These are phyloP conservation scores for Cistogaster globosa DNA, from an alignment of 2,888 invertebrate species.

Conservation along the genomic window DNA sequence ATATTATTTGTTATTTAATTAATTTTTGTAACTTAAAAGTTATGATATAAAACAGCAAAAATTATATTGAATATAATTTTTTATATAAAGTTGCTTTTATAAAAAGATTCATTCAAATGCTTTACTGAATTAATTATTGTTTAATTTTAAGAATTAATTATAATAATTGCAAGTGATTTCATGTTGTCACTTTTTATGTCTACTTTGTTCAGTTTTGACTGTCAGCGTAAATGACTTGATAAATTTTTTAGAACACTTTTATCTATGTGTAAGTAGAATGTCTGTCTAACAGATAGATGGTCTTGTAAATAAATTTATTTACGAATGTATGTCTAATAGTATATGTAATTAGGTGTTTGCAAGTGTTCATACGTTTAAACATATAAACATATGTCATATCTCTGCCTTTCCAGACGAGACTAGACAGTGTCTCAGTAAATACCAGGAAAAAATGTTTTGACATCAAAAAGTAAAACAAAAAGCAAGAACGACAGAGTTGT, in stretches of 20 bases:
- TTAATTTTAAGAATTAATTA: background rate
- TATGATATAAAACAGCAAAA: no score
- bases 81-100: no score
- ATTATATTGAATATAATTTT: no score
- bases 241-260: slow-evolving; percentile 29
- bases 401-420: slow-evolving; percentile 39
- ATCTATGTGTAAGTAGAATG: slow-evolving; percentile 4
- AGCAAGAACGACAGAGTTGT: background rate
- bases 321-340: background rate
- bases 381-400: background rate
- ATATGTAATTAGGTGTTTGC: background rate
- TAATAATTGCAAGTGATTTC: background rate
- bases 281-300: background rate
- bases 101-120: no score
- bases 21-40: no score
- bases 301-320: background rate
- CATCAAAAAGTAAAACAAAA: background rate
- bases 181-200: background rate
- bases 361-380: background rate
- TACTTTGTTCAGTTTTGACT: background rate
- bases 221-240: slow-evolving; percentile 1
- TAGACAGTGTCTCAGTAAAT: slow-evolving; percentile 54
- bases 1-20: no score
- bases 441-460: background rate
- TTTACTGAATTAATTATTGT: background rate